phyloP scores from a whole-genome alignment of 1,140 invertebrate species.

The Drosophila bipectinata region DNA sequence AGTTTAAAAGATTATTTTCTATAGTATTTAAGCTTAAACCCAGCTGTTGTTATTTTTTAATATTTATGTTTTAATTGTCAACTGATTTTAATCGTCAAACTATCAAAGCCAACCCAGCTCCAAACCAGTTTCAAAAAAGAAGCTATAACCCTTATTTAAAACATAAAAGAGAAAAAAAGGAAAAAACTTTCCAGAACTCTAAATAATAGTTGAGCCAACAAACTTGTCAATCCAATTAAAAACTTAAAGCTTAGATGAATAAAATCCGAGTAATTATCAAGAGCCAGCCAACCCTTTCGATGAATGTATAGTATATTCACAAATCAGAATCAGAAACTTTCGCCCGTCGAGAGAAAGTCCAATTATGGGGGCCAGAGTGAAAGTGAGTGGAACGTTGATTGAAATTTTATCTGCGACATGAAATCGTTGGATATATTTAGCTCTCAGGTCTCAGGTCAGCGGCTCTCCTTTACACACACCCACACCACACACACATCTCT shows the following conservation, averaged over 20 bases:
- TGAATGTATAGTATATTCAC: not conserved
- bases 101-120: too few relatives aligned
- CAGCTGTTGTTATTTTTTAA: too few relatives aligned
- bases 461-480: constrained; percentile 1
- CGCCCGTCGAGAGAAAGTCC: not conserved
- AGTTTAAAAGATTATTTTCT: too few relatives aligned
- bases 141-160: too few relatives aligned
- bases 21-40: too few relatives aligned
- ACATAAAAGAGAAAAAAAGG: not conserved
- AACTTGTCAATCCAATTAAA: not conserved
- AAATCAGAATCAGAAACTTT: not conserved
- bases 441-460: constrained; percentile 45
- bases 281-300: not conserved
- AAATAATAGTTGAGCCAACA: not conserved
- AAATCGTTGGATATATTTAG: constrained; percentile 61
- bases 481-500: constrained; percentile 6
- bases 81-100: too few relatives aligned
- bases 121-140: too few relatives aligned
- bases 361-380: constrained; percentile 55
- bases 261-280: not conserved
- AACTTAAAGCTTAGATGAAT: not conserved
- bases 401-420: constrained; percentile 77
- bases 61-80: too few relatives aligned
- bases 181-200: not conserved
- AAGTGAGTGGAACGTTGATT: constrained; percentile 75